A percentile compares a stretch with the other conserved stretches of the same genome.
Conservation (phyloP, 2,888 invertebrate genomes). For the Anthoptus insignis region DNA sequence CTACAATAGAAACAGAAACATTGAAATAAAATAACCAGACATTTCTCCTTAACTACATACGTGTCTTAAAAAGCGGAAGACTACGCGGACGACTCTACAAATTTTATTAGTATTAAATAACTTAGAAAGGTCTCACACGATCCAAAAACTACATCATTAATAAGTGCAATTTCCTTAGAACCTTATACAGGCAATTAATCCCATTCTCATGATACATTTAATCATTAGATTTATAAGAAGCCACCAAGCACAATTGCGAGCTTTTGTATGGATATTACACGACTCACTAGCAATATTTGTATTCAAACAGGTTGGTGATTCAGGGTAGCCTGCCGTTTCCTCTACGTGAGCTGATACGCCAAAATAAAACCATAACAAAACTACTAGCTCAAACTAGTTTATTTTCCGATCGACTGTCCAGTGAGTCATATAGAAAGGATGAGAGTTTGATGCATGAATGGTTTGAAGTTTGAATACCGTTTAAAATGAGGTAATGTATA, state of each 20-base stretch:
- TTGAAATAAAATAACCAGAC: too few relatives aligned
- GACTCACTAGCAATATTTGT: neutral
- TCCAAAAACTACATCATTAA: neutral
- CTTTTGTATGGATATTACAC: neutral
- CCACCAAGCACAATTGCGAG: neutral
- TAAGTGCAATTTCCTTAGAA: neutral
- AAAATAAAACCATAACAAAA: slow-evolving; percentile 41
- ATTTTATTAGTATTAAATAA: neutral
- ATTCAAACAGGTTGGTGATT: slow-evolving; percentile 29
- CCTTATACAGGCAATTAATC: neutral
- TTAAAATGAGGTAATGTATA: too few relatives aligned
- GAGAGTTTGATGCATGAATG: slow-evolving; percentile 14
- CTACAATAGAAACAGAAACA: too few relatives aligned
- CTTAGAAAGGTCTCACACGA: neutral
- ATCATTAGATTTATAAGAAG: neutral
- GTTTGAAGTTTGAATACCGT: too few relatives aligned
- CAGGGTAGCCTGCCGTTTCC: slow-evolving; percentile 40
- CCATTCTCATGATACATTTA: slow-evolving; percentile 6
- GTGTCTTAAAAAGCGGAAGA: neutral
- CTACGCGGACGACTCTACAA: neutral
- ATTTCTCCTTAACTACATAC: too few relatives aligned
- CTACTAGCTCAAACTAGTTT: slow-evolving; percentile 29
- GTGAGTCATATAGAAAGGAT: slow-evolving; percentile 46
- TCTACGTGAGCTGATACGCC: slow-evolving; percentile 36
- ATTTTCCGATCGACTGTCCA: slow-evolving; percentile 31